Percentiles rank a stretch among this genome's conserved stretches.
These are phyloP conservation scores for Syndactyla subalaris DNA, from an alignment of 2,797 vertebrate genomes.

Conservation along the genomic window DNA sequence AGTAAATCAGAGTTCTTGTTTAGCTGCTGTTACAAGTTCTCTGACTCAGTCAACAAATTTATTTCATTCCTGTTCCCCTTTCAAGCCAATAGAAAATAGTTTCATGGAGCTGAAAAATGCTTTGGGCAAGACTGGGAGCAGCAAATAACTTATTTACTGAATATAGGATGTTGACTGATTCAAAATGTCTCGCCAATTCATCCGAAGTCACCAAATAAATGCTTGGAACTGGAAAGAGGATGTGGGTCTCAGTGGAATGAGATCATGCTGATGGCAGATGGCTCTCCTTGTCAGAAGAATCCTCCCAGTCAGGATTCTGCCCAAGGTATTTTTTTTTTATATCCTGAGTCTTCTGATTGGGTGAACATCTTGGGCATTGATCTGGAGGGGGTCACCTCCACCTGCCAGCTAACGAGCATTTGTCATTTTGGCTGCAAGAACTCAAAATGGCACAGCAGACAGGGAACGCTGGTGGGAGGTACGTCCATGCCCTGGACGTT, in stretches of 20 bases:
- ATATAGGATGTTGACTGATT: background rate
- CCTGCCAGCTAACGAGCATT: background rate
- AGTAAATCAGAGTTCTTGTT: slow-evolving; percentile 28
- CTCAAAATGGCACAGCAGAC: background rate
- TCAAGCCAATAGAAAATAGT: slow-evolving; percentile 25
- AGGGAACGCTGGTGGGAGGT: background rate
- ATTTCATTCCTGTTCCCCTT: slow-evolving; percentile 11
- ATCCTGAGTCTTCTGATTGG: background rate
- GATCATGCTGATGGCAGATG: fast-evolving
- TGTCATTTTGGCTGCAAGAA: background rate
- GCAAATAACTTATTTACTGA: slow-evolving; percentile 16
- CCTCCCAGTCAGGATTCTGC: background rate
- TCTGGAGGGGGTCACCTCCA: background rate
- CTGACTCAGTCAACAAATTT: background rate
- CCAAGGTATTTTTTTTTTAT: background rate
- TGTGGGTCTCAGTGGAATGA: background rate
- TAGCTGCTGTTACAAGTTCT: background rate
- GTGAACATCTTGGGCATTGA: background rate
- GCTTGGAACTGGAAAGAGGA: background rate
- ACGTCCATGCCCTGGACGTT: background rate
- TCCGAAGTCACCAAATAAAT: background rate
- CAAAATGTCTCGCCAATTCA: background rate
- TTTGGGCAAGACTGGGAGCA: slow-evolving; percentile 17
- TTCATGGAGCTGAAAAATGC: slow-evolving; percentile 1
- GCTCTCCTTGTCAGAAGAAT: background rate